These are phyloP conservation scores for Champsocephalus gunnari DNA, from an alignment of 2,797 vertebrate genomes.

Conservation along the genomic window DNA sequence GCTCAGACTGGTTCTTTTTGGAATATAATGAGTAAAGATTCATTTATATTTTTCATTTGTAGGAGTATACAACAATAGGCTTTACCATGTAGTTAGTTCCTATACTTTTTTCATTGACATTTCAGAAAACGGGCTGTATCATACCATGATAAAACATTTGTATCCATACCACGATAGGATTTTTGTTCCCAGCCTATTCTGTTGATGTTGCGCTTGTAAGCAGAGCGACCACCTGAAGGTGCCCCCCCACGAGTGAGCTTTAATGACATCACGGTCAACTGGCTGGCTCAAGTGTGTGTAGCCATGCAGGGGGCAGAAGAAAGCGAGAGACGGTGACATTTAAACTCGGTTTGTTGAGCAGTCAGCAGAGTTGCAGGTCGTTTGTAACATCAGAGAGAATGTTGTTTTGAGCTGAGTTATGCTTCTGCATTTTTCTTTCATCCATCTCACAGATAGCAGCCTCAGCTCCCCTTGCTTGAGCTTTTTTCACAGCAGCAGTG, in stretches of 20 bases:
- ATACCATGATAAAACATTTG: too few species aligned
- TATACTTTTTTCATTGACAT: too few species aligned
- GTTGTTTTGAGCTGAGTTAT: constrained; percentile 28
- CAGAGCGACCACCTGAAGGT: constrained; percentile 13
- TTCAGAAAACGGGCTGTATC: too few species aligned
- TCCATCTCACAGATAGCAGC: constrained; percentile 36
- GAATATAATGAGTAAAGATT: too few species aligned
- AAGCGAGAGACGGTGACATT: constrained; percentile 43
- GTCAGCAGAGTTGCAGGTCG: constrained; percentile 5
- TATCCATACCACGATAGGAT: too few species aligned
- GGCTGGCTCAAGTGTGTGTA: constrained; percentile 19
- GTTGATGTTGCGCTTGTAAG: constrained; percentile 28
- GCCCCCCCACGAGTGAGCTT: constrained; percentile 32
- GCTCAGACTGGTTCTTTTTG: too few species aligned
- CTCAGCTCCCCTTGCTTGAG: constrained; percentile 21
- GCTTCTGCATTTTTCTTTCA: constrained; percentile 25
- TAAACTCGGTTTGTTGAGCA: constrained; percentile 45
- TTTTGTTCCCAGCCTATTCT: not conserved
- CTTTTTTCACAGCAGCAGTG: constrained; percentile 38
- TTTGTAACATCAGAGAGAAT: constrained; percentile 23
- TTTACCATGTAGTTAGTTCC: too few species aligned
- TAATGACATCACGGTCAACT: constrained; percentile 47
- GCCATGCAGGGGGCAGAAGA: constrained; percentile 31
- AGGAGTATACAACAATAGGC: too few species aligned
- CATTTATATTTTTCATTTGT: too few species aligned